phyloP scores from a whole-genome alignment of 2,797 vertebrate species.

The Trichosurus vulpecula region DNA sequence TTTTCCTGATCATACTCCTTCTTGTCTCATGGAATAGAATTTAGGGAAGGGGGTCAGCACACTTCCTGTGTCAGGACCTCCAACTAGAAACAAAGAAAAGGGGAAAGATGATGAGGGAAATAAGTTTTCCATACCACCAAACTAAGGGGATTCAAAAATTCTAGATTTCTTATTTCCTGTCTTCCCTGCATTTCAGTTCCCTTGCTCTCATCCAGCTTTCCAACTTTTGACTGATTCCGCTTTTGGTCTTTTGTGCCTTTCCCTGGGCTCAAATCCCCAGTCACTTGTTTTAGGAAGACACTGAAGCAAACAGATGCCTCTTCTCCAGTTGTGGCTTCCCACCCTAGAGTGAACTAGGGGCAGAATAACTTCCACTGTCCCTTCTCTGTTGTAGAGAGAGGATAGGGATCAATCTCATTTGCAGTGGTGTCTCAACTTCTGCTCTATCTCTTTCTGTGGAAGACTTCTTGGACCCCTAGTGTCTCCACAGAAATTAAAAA shows the following conservation, averaged over 20 bases:
- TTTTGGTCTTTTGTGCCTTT: neutral
- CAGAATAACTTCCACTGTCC: neutral
- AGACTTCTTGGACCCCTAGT: too few species aligned
- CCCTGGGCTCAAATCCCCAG: neutral
- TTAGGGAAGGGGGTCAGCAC: neutral
- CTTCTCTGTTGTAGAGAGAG: neutral
- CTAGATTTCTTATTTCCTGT: neutral
- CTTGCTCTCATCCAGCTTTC: neutral
- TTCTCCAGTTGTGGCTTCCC: neutral
- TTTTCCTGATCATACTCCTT: neutral
- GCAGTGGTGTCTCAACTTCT: neutral
- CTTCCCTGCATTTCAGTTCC: neutral
- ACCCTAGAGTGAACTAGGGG: neutral
- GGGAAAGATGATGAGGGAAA: neutral
- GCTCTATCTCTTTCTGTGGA: neutral
- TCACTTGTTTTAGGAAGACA: neutral
- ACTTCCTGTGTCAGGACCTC: too few species aligned
- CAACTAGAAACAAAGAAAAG: neutral
- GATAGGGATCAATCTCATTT: neutral
- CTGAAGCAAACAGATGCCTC: neutral
- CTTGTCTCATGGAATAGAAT: neutral
- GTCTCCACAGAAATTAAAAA: neutral
- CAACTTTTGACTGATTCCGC: neutral
- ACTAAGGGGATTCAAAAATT: neutral
- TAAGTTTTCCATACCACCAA: neutral